A percentile compares a stretch with the other conserved stretches of the same genome.
phyloP scores from a whole-genome alignment of 2,113 vertebrate genomes.

The Pristiophorus japonicus region DNA sequence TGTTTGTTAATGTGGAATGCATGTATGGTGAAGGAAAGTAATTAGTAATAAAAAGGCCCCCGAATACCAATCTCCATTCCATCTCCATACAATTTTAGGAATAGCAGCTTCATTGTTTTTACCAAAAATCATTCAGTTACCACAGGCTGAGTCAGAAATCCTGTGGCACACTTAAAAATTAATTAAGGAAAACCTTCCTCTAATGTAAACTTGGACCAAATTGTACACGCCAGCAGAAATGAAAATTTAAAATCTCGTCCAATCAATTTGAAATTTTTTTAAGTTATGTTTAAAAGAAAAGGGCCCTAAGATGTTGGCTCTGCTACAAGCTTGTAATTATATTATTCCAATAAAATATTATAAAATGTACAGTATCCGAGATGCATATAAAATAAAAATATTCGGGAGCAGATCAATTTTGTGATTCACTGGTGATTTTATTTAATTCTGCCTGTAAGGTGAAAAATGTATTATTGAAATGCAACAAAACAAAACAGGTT shows the following conservation, averaged over 20 bases:
- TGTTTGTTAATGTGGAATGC: too few relatives aligned
- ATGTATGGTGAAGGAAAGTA: not conserved
- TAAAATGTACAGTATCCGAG: not conserved
- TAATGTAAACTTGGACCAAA: not conserved
- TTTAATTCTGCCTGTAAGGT: not conserved
- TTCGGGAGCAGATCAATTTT: not conserved
- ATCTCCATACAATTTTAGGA: not conserved
- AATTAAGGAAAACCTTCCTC: not conserved
- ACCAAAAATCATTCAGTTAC: not conserved
- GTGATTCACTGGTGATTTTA: not conserved
- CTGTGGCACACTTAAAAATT: not conserved
- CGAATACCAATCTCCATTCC: too few relatives aligned
- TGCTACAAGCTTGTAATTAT: not conserved
- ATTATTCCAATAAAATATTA: slow-evolving; percentile 8
- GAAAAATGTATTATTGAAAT: not conserved
- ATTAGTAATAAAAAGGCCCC: too few relatives aligned
- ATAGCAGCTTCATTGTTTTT: not conserved
- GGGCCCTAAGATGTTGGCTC: not conserved
- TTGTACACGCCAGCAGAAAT: not conserved
- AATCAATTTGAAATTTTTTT: not conserved
- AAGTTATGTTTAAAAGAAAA: not conserved
- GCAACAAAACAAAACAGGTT: not conserved
- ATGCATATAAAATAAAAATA: not conserved
- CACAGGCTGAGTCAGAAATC: not conserved
- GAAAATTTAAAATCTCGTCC: not conserved